Conservation (phyloP, 2,113 vertebrate genomes). For the Microcebus jonahi region DNA sequence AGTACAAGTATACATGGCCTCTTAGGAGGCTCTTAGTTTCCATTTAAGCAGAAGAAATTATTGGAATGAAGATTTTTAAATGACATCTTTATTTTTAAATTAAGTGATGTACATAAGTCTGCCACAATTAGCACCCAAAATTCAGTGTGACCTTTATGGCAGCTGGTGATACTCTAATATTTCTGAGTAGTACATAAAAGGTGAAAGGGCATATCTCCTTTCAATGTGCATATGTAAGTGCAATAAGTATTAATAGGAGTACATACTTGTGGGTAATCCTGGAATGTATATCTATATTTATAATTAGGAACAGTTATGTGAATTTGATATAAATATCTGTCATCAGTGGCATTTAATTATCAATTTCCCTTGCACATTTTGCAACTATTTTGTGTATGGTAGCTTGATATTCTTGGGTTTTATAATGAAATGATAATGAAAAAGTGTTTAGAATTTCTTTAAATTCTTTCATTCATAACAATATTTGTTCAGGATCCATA, state of each 20-base stretch:
- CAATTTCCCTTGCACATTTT: slow-evolving; percentile 60
- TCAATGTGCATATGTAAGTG: slow-evolving; percentile 72
- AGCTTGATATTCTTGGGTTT: slow-evolving; percentile 9
- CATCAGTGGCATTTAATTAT: slow-evolving; percentile 47
- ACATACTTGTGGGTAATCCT: slow-evolving; percentile 67
- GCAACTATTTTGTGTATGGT: background rate
- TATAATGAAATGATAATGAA: slow-evolving; percentile 8
- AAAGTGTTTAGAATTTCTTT: slow-evolving; percentile 5
- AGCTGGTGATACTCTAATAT: slow-evolving; percentile 75
- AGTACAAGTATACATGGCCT: background rate
- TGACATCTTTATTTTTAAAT: slow-evolving; percentile 57
- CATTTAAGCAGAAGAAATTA: slow-evolving; percentile 35
- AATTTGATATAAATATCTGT: slow-evolving; percentile 76
- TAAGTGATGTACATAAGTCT: slow-evolving; percentile 31
- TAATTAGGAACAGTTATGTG: slow-evolving; percentile 74
- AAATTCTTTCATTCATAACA: background rate
- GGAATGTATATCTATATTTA: slow-evolving; percentile 73
- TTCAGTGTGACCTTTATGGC: slow-evolving; percentile 71
- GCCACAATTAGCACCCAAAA: slow-evolving; percentile 58
- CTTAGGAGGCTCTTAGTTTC: slow-evolving; percentile 40
- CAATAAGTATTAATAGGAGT: slow-evolving; percentile 68
- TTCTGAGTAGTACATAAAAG: slow-evolving; percentile 73
- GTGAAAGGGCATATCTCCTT: slow-evolving; percentile 72
- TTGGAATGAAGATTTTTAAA: slow-evolving; percentile 57
- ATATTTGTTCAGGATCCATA: background rate